Percentiles rank a stretch among this genome's conserved stretches.
Evolutionary conservation across 35 echinoderm and acorn worm species (phyloP).

Genomic region (Strongylocentrotus purpuratus): DNA sequence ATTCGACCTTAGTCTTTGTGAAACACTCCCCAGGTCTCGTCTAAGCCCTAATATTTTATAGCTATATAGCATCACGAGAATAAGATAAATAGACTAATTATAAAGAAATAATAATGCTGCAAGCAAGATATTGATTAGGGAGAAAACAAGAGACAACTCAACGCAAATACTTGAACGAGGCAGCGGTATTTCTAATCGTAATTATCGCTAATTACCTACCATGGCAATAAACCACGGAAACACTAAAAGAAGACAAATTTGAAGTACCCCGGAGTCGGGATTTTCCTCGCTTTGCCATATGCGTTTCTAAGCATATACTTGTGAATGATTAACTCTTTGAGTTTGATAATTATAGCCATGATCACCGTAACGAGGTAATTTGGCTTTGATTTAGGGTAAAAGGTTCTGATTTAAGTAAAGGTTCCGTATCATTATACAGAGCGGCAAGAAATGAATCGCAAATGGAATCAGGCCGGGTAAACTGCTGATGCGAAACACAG

Average conservation of each 20-base stretch:
- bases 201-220: neutral
- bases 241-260: neutral
- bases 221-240: neutral
- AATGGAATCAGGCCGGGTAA: neutral
- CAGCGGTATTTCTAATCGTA: neutral
- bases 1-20: too few species aligned
- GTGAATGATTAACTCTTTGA: neutral
- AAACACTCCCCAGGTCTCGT: too few species aligned
- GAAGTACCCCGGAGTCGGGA: neutral
- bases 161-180: neutral
- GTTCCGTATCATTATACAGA: neutral
- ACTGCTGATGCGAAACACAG: neutral
- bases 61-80: too few species aligned
- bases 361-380: neutral
- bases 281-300: neutral
- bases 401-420: neutral
- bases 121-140: neutral
- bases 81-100: too few species aligned
- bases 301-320: neutral
- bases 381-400: neutral
- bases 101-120: neutral
- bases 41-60: too few species aligned
- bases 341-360: neutral
- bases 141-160: neutral
- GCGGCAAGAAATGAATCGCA: neutral